phyloP scores from a whole-genome alignment of 92 coral and sea anemone genomes.

The Porites lobata region DNA sequence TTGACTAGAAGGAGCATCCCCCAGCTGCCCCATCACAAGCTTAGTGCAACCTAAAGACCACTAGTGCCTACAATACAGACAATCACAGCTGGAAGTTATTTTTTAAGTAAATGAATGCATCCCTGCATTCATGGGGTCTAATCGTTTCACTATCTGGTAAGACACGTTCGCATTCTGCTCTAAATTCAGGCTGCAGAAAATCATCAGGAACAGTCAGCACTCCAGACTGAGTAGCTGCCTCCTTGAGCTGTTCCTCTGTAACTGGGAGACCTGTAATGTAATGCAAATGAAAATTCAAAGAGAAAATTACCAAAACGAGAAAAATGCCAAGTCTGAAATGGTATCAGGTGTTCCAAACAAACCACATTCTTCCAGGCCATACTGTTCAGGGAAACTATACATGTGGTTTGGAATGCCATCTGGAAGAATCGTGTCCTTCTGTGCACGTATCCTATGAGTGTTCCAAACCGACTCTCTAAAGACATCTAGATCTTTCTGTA shows the following conservation, averaged over 20 bases:
- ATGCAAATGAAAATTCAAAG: background rate
- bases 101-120: constrained; percentile 53
- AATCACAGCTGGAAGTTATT: constrained; percentile 22
- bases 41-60: constrained; percentile 15
- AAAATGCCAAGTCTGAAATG: background rate
- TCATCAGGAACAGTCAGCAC: constrained; percentile 59
- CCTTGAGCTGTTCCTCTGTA: constrained; percentile 62
- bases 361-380: constrained; percentile 50
- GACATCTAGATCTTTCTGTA: constrained; percentile 28
- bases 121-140: constrained; percentile 57
- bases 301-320: background rate
- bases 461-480: constrained; percentile 38
- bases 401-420: constrained; percentile 45
- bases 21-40: constrained; percentile 23
- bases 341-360: background rate
- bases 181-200: constrained; percentile 41
- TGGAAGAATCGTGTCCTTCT: constrained; percentile 28
- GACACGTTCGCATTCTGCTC: constrained; percentile 55
- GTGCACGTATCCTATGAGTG: constrained; percentile 25
- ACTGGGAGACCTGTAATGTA: constrained; percentile 47
- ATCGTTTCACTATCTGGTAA: constrained; percentile 58
- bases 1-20: constrained; percentile 22
- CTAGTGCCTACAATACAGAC: constrained; percentile 4
- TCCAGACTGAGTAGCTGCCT: constrained; percentile 64
- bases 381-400: constrained; percentile 30